A percentile compares a stretch with the other conserved stretches of the same genome.
These are phyloP conservation scores for Thaumetopoea pityocampa DNA, from an alignment of 1,140 invertebrate genomes.

Conservation along the genomic window DNA sequence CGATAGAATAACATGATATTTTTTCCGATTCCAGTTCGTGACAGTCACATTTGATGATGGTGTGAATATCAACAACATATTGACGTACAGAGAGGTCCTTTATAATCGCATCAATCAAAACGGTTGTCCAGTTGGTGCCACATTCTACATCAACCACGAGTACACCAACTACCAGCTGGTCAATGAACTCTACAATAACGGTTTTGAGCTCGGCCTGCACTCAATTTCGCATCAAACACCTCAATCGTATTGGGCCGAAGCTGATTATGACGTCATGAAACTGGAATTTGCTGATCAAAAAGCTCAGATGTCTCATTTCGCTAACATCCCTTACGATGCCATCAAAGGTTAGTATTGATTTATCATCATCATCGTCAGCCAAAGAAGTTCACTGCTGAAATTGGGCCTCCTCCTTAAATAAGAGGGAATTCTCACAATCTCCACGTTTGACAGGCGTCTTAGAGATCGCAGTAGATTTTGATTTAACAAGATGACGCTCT, in stretches of 20 bases:
- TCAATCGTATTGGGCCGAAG: constrained; percentile 72
- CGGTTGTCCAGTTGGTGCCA: constrained; percentile 78
- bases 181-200: constrained; percentile 78
- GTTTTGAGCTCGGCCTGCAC: constrained; percentile 83
- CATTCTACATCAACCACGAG: constrained; percentile 82
- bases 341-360: constrained; percentile 55
- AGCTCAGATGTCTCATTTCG: constrained; percentile 74
- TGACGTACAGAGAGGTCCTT: constrained; percentile 79
- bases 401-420: too few relatives aligned
- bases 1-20: too few relatives aligned
- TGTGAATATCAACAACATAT: constrained; percentile 80
- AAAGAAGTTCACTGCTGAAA: background rate
- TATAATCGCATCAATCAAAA: constrained; percentile 78
- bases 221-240: constrained; percentile 76
- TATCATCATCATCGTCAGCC: too few relatives aligned
- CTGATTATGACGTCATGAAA: constrained; percentile 59
- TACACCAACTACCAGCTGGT: constrained; percentile 81
- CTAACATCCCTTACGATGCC: constrained; percentile 73
- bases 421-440: too few relatives aligned
- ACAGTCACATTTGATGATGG: constrained; percentile 66
- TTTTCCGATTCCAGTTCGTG: constrained; percentile 22
- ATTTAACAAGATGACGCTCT: too few relatives aligned
- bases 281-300: constrained; percentile 78
- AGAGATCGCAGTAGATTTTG: too few relatives aligned
- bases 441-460: too few relatives aligned